Percentiles rank a stretch among this genome's conserved stretches.
Evolutionary conservation across 2,888 invertebrate species (phyloP).

Genomic region (Muschampia plurimacula): DNA sequence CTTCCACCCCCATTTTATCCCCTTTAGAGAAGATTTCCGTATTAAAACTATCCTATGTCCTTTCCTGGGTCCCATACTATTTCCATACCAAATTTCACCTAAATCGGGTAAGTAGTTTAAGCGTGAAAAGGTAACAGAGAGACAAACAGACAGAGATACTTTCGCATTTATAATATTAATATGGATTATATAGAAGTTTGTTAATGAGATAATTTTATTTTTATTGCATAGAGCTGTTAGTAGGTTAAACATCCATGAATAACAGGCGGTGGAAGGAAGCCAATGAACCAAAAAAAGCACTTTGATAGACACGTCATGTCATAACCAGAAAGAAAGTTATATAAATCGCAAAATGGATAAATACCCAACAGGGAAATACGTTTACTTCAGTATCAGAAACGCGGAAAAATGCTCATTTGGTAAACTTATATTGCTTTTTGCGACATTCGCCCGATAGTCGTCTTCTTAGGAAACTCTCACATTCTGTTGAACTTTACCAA

Average conservation of each 20-base stretch:
- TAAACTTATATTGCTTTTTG: conserved; percentile 55
- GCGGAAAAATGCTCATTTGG: conserved; percentile 67
- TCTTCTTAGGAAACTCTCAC: conserved; percentile 1
- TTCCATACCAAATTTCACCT: no score
- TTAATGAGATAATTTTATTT: no score
- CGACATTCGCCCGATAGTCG: conserved; percentile 22
- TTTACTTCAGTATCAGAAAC: conserved; percentile 50
- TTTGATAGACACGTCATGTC: conserved; percentile 5
- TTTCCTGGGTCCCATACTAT: no score
- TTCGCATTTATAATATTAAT: no score
- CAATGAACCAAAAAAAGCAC: background rate
- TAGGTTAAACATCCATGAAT: background rate
- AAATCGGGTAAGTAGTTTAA: no score
- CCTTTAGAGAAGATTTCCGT: no score
- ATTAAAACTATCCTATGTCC: no score
- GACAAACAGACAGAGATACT: no score
- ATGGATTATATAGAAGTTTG: no score
- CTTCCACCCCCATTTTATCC: no score
- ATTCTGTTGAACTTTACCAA: background rate
- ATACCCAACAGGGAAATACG: conserved; percentile 44
- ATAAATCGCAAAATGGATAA: conserved; percentile 21
- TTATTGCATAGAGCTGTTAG: no score
- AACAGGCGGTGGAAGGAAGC: background rate
- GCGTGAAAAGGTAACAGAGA: no score
- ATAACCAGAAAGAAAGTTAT: background rate